phyloP scores from a whole-genome alignment of 2,888 invertebrate species.

The Idaea aversata region DNA sequence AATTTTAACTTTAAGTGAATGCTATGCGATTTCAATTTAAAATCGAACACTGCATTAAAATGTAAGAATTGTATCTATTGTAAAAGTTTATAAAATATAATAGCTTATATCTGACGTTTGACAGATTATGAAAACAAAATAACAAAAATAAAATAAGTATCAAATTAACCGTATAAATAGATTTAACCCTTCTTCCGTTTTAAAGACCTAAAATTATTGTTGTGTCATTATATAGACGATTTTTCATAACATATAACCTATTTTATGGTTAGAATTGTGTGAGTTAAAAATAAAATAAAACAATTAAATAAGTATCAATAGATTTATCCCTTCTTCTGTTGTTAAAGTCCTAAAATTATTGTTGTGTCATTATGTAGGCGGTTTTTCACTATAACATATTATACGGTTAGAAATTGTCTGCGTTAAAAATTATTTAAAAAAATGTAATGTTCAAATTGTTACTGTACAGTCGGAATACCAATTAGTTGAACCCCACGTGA shows the following conservation, averaged over 20 bases:
- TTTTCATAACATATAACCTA: background rate
- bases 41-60: background rate
- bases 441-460: background rate
- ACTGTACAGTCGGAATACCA: too few relatives aligned
- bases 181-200: background rate
- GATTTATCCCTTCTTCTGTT: background rate
- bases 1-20: background rate
- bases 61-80: background rate
- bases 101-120: conserved; percentile 36
- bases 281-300: conserved; percentile 17
- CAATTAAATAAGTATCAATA: background rate
- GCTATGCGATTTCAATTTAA: background rate
- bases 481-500: too few relatives aligned
- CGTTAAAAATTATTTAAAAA: background rate
- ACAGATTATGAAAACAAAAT: conserved; percentile 48
- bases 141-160: background rate
- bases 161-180: background rate
- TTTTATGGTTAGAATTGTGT: too few relatives aligned
- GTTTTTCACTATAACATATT: background rate
- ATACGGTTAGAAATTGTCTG: background rate
- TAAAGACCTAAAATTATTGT: background rate
- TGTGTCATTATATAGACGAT: background rate
- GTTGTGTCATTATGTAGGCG: background rate
- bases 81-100: conserved; percentile 3
- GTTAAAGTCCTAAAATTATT: background rate